phyloP scores from a whole-genome alignment of 2,113 vertebrate species.

The Hypanus sabinus region DNA sequence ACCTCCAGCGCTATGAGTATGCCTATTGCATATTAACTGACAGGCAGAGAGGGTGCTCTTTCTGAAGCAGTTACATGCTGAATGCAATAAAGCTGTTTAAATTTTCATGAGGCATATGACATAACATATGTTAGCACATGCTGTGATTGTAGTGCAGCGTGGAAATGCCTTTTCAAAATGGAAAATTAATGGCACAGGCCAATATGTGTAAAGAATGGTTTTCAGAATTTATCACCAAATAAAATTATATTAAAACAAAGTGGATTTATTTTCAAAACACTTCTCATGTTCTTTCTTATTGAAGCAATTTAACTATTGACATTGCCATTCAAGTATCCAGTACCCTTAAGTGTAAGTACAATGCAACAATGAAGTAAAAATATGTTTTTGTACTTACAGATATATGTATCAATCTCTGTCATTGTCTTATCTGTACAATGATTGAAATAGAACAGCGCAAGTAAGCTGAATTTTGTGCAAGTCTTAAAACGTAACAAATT shows the following conservation, averaged over 20 bases:
- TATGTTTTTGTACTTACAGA: neutral
- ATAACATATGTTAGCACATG: conserved; percentile 35
- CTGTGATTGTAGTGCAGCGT: conserved; percentile 1
- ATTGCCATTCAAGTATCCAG: neutral
- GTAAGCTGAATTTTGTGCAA: neutral
- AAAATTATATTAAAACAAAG: conserved; percentile 23
- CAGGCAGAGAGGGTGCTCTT: conserved; percentile 29
- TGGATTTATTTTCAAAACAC: neutral
- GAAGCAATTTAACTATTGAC: neutral
- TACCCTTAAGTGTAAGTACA: too few species aligned
- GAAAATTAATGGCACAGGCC: conserved; percentile 20
- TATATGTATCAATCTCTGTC: neutral
- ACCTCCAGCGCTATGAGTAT: conserved; percentile 18
- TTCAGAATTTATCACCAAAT: conserved; percentile 28
- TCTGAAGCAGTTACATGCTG: conserved; percentile 22
- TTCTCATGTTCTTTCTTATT: neutral
- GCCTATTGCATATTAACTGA: conserved; percentile 28
- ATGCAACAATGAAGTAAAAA: too few species aligned
- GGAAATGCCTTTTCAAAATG: conserved; percentile 16
- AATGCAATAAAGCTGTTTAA: conserved; percentile 34
- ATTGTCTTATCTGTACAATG: neutral
- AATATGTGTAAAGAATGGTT: conserved; percentile 25
- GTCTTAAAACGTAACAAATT: neutral
- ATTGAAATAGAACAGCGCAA: neutral
- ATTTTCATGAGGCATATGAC: conserved; percentile 35